Evolutionary conservation across 2,113 vertebrate genomes (phyloP).

Genomic region (Corvus moneduloides): DNA sequence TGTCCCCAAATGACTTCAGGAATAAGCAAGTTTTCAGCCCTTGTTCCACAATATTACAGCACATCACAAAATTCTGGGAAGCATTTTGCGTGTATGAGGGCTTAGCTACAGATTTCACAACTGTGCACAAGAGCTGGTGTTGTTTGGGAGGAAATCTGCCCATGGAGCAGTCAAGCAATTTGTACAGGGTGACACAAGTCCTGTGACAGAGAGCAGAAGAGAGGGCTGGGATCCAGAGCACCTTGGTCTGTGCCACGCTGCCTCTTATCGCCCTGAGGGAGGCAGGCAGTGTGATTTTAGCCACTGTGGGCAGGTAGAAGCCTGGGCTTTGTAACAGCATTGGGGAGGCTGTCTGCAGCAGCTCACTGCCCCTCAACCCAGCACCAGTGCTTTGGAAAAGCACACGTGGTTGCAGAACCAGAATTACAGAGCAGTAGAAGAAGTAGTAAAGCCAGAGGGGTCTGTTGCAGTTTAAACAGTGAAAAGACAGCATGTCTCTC

Average conservation of each 20-base stretch:
- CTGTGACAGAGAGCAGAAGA: neutral
- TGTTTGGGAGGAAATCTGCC: neutral
- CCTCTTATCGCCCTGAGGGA: rapidly evolving
- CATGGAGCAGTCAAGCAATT: neutral
- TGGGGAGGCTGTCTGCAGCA: neutral
- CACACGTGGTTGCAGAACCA: rapidly evolving
- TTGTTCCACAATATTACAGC: neutral
- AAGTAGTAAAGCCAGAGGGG: neutral
- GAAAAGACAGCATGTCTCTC: neutral
- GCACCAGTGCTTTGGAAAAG: neutral
- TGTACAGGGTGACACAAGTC: neutral
- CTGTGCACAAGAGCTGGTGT: neutral
- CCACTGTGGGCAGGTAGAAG: neutral
- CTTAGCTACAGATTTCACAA: neutral
- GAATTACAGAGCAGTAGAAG: neutral
- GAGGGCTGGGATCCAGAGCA: neutral
- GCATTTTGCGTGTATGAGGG: rapidly evolving
- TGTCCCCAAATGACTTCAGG: constrained; percentile 54
- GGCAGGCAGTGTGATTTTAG: neutral
- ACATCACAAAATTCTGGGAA: neutral
- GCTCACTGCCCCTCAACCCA: neutral
- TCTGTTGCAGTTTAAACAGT: neutral
- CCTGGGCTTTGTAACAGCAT: rapidly evolving
- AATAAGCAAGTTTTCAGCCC: neutral
- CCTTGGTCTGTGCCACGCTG: rapidly evolving